Percentiles rank a stretch among this genome's conserved stretches.
Evolutionary conservation across 2,113 vertebrate species (phyloP).

Genomic region (Thamnaconus septentrionalis): DNA sequence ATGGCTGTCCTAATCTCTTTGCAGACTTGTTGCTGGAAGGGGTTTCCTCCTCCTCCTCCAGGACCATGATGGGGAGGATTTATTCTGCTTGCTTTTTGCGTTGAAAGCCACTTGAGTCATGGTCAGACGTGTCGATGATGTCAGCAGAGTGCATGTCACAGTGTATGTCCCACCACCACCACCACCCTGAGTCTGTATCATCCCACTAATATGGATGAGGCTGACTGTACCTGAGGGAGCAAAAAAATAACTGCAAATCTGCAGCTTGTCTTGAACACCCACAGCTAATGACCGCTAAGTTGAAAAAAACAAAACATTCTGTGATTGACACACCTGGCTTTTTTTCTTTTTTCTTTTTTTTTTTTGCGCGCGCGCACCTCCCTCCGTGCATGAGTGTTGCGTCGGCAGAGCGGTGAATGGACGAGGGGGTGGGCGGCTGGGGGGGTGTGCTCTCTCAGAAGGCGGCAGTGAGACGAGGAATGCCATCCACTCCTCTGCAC

Average conservation of each 20-base stretch:
- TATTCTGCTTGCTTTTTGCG: conserved; percentile 17
- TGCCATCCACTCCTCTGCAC: conserved; percentile 57
- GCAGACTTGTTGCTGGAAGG: conserved; percentile 62
- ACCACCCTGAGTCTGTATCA: background rate
- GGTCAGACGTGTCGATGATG: conserved; percentile 36
- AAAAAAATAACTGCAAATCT: background rate
- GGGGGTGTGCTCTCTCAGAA: conserved; percentile 62
- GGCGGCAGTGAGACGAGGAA: conserved; percentile 66
- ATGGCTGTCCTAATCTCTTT: conserved; percentile 17
- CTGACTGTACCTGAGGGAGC: background rate
- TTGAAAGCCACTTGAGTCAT: conserved; percentile 50
- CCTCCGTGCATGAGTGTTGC: conserved; percentile 36
- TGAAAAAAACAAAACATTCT: too few relatives aligned
- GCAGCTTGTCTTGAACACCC: background rate
- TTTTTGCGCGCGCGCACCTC: background rate
- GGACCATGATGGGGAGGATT: background rate
- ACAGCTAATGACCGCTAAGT: background rate
- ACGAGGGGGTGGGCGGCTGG: conserved; percentile 15
- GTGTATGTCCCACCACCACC: background rate
- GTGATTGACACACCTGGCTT: too few relatives aligned
- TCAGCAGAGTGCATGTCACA: conserved; percentile 22
- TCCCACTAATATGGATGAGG: background rate
- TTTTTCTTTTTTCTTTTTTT: conserved; percentile 3
- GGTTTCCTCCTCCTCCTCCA: conserved; percentile 6
- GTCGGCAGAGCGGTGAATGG: conserved; percentile 71